These are phyloP conservation scores for Sebastes diploproa DNA, from an alignment of 2,797 vertebrate species.

Conservation along the genomic window DNA sequence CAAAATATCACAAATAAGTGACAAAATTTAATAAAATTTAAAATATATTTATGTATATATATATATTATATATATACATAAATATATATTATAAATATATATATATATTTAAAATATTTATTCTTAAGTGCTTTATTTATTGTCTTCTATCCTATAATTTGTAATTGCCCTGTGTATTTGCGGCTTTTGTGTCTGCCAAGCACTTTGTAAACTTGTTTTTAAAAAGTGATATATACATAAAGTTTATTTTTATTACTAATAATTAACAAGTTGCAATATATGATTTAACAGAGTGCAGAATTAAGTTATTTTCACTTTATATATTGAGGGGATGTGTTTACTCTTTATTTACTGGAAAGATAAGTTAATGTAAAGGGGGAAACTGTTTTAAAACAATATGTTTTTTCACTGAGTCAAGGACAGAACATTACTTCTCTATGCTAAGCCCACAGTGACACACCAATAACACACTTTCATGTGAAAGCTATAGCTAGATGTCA, in stretches of 20 bases:
- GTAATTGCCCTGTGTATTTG: too few relatives aligned
- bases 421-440: not conserved
- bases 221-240: too few relatives aligned
- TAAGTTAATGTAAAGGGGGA: not conserved
- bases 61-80: too few relatives aligned
- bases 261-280: not conserved
- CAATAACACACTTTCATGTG: not conserved
- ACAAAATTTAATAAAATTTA: not conserved
- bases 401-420: not conserved
- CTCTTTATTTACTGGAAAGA: not conserved
- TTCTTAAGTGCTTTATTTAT: fast-evolving
- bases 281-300: not conserved
- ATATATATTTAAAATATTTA: too few relatives aligned
- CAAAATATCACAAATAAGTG: not conserved
- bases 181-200: too few relatives aligned
- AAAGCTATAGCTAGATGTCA: conserved; percentile 25
- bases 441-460: too few relatives aligned
- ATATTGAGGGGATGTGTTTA: not conserved
- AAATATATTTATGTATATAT: too few relatives aligned
- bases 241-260: too few relatives aligned
- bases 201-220: too few relatives aligned
- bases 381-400: not conserved
- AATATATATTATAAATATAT: too few relatives aligned
- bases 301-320: not conserved
- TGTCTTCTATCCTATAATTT: too few relatives aligned